Evolutionary conservation across 2,888 invertebrate species (phyloP), one percentile per base, ranked within the genome.

Genomic region (Mesorhabditis belari): DNA sequence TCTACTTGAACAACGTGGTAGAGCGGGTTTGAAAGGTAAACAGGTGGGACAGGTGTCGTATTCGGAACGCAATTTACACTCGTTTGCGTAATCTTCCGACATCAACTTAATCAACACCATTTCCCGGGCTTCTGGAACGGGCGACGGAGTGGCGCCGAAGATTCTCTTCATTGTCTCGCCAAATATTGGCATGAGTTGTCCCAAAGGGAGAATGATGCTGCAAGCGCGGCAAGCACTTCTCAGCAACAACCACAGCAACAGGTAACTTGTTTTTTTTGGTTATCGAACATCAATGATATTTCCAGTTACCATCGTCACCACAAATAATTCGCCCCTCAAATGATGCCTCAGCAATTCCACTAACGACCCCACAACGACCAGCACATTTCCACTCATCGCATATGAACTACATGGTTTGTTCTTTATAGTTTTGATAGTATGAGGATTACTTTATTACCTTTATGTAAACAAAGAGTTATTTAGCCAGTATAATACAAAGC

Each of bases 331-430:
- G n/a, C n/a, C n/a, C n/a, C n/a, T n/a, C n/a, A n/a, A n/a, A n/a
- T n/a, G n/a, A n/a, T n/a, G 12, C 26, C 53, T 17, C 26, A n/a
- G 17, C 4, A 17, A 27, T 23, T 27, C 49, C 26, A 23, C 23
- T 28, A 29, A 19, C 5, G 24, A n/a, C 60, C 35, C 25, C 49
- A 24, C 55, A 27, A 12, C 60, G 25, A 17, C 55, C 21, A n/a
- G 35, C 57, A 24, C 25, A 60, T 58, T 27, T 9, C 58, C 24
- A n/a, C n/a, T n/a, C n/a, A n/a, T n/a, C n/a, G n/a, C n/a, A n/a
- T n/a, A n/a, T n/a, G n/a, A n/a, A n/a, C n/a, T n/a, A n/a, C n/a
- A n/a, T n/a, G n/a, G n/a, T n/a, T n/a, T n/a, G n/a, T n/a, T n/a
- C n/a, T n/a, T n/a, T n/a, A n/a, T n/a, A n/a, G n/a, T n/a, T n/a